A percentile compares a stretch with the other conserved stretches of the same genome.
phyloP scores from a whole-genome alignment of 2,113 vertebrate genomes.

The Puffinus mauretanicus region DNA sequence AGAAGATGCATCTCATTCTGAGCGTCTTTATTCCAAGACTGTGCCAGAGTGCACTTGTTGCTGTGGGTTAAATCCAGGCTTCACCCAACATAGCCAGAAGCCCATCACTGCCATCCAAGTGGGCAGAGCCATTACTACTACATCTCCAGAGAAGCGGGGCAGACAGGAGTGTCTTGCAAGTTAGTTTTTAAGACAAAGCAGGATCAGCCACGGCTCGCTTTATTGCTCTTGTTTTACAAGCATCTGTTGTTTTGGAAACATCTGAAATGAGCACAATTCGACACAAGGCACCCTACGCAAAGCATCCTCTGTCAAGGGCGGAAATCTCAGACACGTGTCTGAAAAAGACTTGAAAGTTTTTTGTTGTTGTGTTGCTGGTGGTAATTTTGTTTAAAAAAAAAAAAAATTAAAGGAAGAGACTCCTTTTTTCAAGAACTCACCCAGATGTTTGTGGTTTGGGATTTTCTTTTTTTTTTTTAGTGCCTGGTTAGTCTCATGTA shows the following conservation, averaged over 20 bases:
- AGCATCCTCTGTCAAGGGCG: neutral
- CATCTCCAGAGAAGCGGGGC: neutral
- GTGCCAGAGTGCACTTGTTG: neutral
- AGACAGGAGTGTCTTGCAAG: neutral
- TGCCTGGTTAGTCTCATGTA: constrained; percentile 29
- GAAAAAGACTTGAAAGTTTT: neutral
- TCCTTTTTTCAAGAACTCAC: neutral
- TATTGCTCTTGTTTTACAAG: neutral
- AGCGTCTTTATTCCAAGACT: neutral
- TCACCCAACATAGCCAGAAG: neutral
- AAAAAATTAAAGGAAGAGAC: neutral
- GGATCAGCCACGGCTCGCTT: neutral
- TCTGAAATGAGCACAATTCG: neutral
- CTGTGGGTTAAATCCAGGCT: neutral
- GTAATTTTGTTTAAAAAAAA: neutral
- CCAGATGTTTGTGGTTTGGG: constrained; percentile 45
- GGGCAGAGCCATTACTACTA: neutral
- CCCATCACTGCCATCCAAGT: neutral
- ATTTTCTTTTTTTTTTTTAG: neutral
- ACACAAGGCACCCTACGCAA: neutral
- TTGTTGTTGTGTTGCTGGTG: neutral
- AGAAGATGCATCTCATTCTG: neutral
- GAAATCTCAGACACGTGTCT: constrained; percentile 26
- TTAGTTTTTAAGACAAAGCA: neutral
- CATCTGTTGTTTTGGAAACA: constrained; percentile 3